A percentile compares a stretch with the other conserved stretches of the same genome.
Evolutionary conservation across 2,113 vertebrate genomes (phyloP).

Genomic region (Notothenia coriiceps): DNA sequence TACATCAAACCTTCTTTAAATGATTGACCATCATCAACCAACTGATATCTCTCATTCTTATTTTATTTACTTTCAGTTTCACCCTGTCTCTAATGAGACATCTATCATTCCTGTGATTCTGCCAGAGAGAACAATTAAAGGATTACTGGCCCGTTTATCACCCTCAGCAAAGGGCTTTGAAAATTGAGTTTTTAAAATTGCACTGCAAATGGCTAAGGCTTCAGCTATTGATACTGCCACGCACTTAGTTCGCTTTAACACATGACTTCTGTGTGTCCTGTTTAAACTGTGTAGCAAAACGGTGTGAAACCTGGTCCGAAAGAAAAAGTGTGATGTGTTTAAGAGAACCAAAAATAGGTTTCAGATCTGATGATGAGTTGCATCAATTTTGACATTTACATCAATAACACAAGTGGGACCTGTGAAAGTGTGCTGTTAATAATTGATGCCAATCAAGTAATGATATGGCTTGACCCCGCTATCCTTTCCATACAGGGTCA

Average conservation of each 20-base stretch:
- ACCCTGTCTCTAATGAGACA: constrained; percentile 41
- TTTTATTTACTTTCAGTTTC: constrained; percentile 62
- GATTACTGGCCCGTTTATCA: constrained; percentile 78
- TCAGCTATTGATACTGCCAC: constrained; percentile 73
- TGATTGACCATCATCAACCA: constrained; percentile 3
- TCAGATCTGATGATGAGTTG: neutral
- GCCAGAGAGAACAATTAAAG: constrained; percentile 76
- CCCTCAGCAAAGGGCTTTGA: constrained; percentile 75
- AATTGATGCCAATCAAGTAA: constrained; percentile 36
- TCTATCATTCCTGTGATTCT: constrained; percentile 64
- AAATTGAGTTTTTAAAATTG: constrained; percentile 84
- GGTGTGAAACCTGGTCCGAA: neutral
- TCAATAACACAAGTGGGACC: neutral
- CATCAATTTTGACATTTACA: neutral
- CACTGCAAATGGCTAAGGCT: constrained; percentile 70
- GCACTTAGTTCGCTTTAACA: constrained; percentile 40
- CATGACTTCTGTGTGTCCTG: constrained; percentile 1
- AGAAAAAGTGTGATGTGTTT: neutral
- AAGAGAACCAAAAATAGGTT: neutral
- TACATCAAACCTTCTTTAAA: neutral
- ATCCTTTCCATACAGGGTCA: constrained; percentile 61
- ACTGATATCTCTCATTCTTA: neutral
- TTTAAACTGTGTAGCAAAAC: neutral
- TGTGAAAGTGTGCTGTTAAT: constrained; percentile 23
- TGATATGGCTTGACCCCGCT: constrained; percentile 39